Evolutionary conservation across 2,888 invertebrate genomes (phyloP), one percentile per base, ranked within the genome.

Genomic region (Eulithis testata): DNA sequence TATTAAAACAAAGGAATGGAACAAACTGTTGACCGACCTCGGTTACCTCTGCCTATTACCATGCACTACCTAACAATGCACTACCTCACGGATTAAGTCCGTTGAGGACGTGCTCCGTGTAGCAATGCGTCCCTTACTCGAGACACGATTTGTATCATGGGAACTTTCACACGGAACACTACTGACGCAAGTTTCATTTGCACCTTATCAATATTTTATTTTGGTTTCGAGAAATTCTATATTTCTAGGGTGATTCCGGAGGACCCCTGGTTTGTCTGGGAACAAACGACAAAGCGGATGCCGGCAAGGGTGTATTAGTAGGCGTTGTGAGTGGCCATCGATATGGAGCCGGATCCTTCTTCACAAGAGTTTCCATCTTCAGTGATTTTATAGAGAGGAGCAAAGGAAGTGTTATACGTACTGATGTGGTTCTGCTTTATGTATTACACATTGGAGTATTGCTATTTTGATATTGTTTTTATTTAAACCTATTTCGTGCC

Each of bases 211-310:
- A 31, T 4, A 5, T 31, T 31, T 31, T 31, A 5, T 31, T 31
- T 31, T 31, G 31, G 31, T 31, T 5, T 31, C 31, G 31, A 31
- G 31, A 31, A 40, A 40, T 9, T 40, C 6, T 5, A 11, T 36
- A 12, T 27, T 60, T 63, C 40, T 69, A 89, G 89, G 89, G 88
- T 31, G 89, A 90, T 69, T 89, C 90, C 0, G 90, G 90, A 2
- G 89, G 89, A 0, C 88, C 88, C 1, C 69, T 90, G 7, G 84
- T 89, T 0, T 89, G 89, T 63, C 4, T 43, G 6, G 50, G 67
- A 0, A 84, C 86, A 1, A 71, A 74, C 0, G 85, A 87, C 45
- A 80, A 83, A 0, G 72, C 75, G 0, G 86, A 86, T 53, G 37
- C 4, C 0, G 62, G 49, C 0, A 69, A 68, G 11, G 86, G 87